A percentile compares a stretch with the other conserved stretches of the same genome.
Conservation (phyloP, 2,113 vertebrate genomes). For the Calyptomena viridis region DNA sequence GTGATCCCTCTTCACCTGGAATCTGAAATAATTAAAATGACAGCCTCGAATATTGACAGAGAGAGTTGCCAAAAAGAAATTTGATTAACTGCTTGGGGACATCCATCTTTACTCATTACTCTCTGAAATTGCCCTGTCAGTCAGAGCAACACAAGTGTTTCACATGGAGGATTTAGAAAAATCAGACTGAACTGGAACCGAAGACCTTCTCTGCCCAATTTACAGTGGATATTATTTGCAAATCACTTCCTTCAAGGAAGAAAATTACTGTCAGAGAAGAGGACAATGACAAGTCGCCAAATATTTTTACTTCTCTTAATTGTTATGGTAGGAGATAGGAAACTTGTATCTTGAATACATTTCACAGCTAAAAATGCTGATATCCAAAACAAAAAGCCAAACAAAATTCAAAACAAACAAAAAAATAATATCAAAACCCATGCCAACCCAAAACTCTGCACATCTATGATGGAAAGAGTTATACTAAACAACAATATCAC, state of each 20-base stretch:
- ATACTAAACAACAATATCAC: neutral
- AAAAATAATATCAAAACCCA: neutral
- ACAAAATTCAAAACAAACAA: neutral
- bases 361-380: neutral
- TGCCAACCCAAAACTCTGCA: neutral
- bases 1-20: neutral
- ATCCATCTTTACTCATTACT: conserved; percentile 22
- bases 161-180: neutral
- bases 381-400: neutral
- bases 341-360: neutral
- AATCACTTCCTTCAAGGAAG: neutral
- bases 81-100: neutral
- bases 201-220: neutral
- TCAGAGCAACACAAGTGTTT: conserved; percentile 5
- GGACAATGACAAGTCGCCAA: neutral
- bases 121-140: conserved; percentile 10
- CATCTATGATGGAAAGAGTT: neutral
- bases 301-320: neutral
- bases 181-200: neutral
- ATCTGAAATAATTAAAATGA: conserved; percentile 25
- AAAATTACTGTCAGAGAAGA: neutral
- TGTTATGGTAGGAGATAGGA: neutral
- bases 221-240: neutral
- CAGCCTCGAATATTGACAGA: conserved; percentile 1
- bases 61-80: neutral